Percentiles rank a stretch among this genome's conserved stretches.
phyloP scores from a whole-genome alignment of 2,888 invertebrate species.

The Allolobophora icterica region DNA sequence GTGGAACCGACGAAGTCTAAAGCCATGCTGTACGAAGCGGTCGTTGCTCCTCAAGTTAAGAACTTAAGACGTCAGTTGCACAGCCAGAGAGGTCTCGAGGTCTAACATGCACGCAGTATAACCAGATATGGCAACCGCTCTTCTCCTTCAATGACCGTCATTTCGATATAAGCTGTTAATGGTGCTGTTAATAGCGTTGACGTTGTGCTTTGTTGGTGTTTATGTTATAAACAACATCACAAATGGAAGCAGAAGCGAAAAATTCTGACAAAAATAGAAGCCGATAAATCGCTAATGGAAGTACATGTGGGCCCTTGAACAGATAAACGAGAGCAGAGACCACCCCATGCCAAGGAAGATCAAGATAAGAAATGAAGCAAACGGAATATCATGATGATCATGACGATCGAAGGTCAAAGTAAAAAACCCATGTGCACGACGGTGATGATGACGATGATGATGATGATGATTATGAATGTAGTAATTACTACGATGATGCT shows the following conservation, averaged over 20 bases:
- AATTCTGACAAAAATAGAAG: not conserved
- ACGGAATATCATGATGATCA: not conserved
- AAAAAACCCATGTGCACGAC: no score
- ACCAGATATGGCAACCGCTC: not conserved
- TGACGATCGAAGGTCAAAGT: not conserved
- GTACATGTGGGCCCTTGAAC: not conserved
- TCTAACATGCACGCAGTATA: not conserved
- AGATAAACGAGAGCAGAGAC: not conserved
- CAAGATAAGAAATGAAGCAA: no score
- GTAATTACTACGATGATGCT: no score
- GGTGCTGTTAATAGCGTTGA: not conserved
- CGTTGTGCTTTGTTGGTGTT: not conserved
- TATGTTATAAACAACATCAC: not conserved
- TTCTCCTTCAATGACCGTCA: no score
- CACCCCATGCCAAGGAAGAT: not conserved
- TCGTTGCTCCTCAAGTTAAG: not conserved
- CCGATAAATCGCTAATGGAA: not conserved
- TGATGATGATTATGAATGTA: no score
- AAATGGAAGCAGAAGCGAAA: not conserved
- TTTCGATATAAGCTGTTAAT: not conserved
- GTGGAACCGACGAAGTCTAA: not conserved
- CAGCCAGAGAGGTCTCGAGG: no score
- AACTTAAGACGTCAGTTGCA: no score
- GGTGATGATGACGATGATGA: not conserved
- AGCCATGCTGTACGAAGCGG: not conserved